phyloP scores from a whole-genome alignment of 2,888 invertebrate genomes.

The Rambutsinella grinnellia region DNA sequence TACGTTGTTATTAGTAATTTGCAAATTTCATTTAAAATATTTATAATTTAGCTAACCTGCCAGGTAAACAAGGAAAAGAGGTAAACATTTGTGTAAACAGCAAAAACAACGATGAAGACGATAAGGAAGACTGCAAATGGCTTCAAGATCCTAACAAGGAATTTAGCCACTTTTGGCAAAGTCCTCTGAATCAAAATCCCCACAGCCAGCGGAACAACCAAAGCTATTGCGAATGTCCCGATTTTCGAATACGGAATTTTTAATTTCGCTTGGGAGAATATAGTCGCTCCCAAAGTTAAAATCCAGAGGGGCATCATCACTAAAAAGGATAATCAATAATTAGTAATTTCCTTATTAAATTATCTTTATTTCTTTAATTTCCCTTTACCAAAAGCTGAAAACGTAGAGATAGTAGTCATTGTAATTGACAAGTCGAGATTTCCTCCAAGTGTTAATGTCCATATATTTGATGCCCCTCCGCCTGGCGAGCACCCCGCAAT shows the following conservation, averaged over 20 bases:
- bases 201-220: constrained; percentile 83
- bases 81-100: constrained; percentile 89
- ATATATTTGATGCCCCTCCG: constrained; percentile 97
- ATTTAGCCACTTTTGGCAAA: constrained; percentile 77
- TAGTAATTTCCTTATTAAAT: constrained; percentile 7
- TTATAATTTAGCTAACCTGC: constrained; percentile 74
- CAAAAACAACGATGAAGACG: constrained; percentile 87
- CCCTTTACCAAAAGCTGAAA: constrained; percentile 87
- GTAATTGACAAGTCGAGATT: constrained; percentile 94
- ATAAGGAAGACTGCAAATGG: constrained; percentile 85
- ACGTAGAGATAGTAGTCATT: constrained; percentile 93
- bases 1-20: constrained; percentile 57
- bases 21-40: background rate
- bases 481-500: constrained; percentile 91
- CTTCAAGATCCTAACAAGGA: constrained; percentile 85
- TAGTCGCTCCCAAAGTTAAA: constrained; percentile 83
- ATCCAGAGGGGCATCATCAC: constrained; percentile 92
- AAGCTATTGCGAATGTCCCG: constrained; percentile 79
- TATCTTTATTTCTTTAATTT: too few species aligned
- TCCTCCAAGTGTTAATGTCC: constrained; percentile 91
- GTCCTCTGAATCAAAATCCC: constrained; percentile 78
- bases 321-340: constrained; percentile 69
- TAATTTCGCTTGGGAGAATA: constrained; percentile 80
- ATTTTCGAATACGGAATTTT: constrained; percentile 85
- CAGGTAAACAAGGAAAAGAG: constrained; percentile 90